Percentiles rank a stretch among this genome's conserved stretches.
Conservation (phyloP, 2,888 invertebrate genomes). For the Ophraella communa region DNA sequence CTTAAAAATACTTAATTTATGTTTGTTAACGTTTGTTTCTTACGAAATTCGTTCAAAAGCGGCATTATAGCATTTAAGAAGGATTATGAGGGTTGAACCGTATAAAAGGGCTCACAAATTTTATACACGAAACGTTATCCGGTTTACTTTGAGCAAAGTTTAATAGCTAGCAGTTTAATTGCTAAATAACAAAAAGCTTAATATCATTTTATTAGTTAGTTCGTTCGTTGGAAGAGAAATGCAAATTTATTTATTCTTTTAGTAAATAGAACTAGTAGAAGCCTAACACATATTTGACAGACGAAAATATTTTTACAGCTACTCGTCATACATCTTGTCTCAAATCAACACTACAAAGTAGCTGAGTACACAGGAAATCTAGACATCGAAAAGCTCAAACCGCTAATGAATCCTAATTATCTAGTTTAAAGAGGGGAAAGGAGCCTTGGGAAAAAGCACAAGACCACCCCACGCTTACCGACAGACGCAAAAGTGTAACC, state of each 20-base stretch:
- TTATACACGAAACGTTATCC: conserved; percentile 43
- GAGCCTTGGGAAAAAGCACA: background rate
- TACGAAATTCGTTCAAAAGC: conserved; percentile 39
- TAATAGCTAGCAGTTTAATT: conserved; percentile 1
- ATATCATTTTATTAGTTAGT: background rate
- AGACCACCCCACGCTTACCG: background rate
- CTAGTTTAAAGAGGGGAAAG: background rate
- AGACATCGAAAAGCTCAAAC: conserved; percentile 8
- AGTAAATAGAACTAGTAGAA: background rate
- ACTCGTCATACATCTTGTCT: background rate
- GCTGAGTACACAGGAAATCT: conserved; percentile 18
- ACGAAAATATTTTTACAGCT: background rate
- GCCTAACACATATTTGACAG: no score
- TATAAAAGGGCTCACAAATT: conserved; percentile 45
- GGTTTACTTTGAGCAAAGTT: conserved; percentile 45
- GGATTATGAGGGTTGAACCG: conserved; percentile 49
- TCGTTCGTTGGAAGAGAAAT: background rate
- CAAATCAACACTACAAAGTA: background rate
- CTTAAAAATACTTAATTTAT: background rate
- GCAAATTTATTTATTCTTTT: background rate
- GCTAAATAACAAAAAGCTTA: background rate
- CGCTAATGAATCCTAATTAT: conserved; percentile 20
- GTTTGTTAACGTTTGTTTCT: conserved; percentile 21
- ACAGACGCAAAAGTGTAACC: background rate
- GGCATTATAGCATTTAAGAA: conserved; percentile 45